Evolutionary conservation across 2,113 vertebrate genomes (phyloP), one percentile per base, ranked within the genome.

Genomic region (Lates calcarifer): DNA sequence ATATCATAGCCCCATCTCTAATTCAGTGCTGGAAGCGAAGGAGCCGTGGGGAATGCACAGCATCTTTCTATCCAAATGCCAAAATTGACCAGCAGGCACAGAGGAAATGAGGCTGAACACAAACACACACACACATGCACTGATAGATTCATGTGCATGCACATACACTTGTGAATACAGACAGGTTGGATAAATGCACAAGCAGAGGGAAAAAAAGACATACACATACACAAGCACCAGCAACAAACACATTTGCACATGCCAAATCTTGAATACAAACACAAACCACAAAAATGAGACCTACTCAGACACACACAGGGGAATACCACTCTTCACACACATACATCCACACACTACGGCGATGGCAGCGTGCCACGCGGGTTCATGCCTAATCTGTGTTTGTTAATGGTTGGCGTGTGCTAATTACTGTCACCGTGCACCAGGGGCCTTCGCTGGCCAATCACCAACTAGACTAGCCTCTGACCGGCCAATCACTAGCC

Each of bases 391-490:
- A 94, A 94, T 97, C 96, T 97, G 95, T 90, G 88, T 94, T 97
- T 96, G 96, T 96, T 98, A 98, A 98, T 98, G 97, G 96, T 95
- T 95, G 96, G 95, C 96, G 96, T 97, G 96, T 97, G 96, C 96
- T 99, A 99, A 99, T 98, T 98, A 97, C 96, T 96, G 95, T 96
- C 96, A 91, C 90, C 47, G 93, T 93, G 92, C 95, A 94, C 92
- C 83, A 87, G 92, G 82, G 93, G 90, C 87, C 81, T 61, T 81
- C 24, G 22, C 82, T 93, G 92, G 93, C 92, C 92, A 92, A 93
- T 94, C 92, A 93, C 90, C 92, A 92, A 91, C 74, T 76, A 90
- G 85, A 78, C 71, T 90, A 84, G 84, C 91, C 89, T 90, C 88
- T 91, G 90, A 93, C 90, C 83, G 85, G 84, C 91, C 92, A 93